Conservation (phyloP, 1,140 invertebrate species). For the Varroa destructor region DNA sequence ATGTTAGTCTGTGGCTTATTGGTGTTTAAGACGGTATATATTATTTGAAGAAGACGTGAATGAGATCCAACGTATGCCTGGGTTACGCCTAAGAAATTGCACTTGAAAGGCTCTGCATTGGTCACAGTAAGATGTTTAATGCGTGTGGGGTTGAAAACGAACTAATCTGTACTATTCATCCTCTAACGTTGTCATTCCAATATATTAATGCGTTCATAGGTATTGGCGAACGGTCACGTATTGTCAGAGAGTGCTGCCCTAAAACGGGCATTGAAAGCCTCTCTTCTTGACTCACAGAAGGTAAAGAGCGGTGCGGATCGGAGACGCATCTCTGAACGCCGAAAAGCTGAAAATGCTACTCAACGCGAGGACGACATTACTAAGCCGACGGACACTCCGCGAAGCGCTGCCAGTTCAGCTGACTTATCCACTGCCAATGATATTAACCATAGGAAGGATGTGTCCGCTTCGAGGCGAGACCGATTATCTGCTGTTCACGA, state of each 20-base stretch:
- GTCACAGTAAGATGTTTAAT: no score
- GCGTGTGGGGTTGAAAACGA: no score
- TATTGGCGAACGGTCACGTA: conserved; percentile 5
- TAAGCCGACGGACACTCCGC: not conserved
- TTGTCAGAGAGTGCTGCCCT: conserved; percentile 13
- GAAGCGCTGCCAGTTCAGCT: not conserved
- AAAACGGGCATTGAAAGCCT: conserved; percentile 5
- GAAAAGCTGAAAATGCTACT: no score
- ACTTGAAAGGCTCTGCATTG: no score
- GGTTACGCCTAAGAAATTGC: no score
- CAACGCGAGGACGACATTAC: no score
- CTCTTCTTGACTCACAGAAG: not conserved
- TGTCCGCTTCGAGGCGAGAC: not conserved
- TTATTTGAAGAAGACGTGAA: no score
- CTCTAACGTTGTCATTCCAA: no score
- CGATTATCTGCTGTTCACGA: not conserved
- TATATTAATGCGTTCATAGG: not conserved
- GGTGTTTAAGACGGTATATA: no score
- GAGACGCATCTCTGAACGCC: conserved; percentile 5
- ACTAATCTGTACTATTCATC: no score
- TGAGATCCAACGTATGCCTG: no score
- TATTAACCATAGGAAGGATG: not conserved
- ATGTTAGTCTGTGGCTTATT: no score
- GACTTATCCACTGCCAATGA: not conserved
- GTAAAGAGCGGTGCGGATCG: not conserved